Base-by-base conservation (phyloP, 2,888 invertebrate species). In the Zaprionus lineosus region DNA sequence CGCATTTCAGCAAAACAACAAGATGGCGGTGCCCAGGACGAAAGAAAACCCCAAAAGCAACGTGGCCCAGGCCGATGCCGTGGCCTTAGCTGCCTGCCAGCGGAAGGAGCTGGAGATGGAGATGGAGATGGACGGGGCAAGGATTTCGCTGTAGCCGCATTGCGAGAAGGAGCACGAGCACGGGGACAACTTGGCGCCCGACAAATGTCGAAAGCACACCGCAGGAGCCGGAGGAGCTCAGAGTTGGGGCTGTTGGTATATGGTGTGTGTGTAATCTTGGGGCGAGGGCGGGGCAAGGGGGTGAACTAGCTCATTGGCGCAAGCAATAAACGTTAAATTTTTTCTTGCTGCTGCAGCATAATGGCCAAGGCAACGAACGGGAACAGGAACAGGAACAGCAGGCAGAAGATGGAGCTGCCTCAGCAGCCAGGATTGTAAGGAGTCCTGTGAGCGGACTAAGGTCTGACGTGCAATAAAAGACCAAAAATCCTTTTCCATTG, bases 311-410 rank as follows among this genome's bases (percentile, higher is more conserved):
- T 85, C 84, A 83, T 85, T 85, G 79, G 85, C 79, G 81, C 84
- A 74, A 74, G 86, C 79, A 84, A 86, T 86, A 75, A 84, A 85
- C 84, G 79, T 86, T 77, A 83, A 79, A 83, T 86, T 85, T 78
- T 79, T 81, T 69, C 53, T 66, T 79, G 69, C 74, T 84, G 61
- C 75, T 71, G 71, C 83, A 82, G 78, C 67, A 79, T 86, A 74
- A 86, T 72, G 69, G 76, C 62, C 82, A 67, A 59, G 59, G 59
- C 73, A 69, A 50, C 52, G 73, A 56, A 56, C 69, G 60, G 60
- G 46, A 65, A 31, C 46, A 55, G 46, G 73, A 56, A 56, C 69
- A 66, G 60, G 46, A 65, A 31, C 46, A 55, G 46, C 58, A 64
- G 31, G 39, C 55, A 48, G 51, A 41, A 40, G 52, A 8, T 2